phyloP scores from a whole-genome alignment of 1,140 invertebrate species.

The Ephestia elutella region DNA sequence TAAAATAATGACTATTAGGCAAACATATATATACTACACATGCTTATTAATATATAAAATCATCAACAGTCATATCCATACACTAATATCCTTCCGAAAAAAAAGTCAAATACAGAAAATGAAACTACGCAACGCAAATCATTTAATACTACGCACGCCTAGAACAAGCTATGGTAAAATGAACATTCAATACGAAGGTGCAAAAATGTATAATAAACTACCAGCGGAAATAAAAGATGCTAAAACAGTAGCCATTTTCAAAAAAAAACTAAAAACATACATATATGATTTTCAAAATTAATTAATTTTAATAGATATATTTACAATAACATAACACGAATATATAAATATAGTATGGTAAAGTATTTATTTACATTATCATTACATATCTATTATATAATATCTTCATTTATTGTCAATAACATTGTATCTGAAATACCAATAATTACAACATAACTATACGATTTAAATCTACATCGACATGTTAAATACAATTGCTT shows the following conservation, averaged over 20 bases:
- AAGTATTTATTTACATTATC: too few relatives aligned
- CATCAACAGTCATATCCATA: background rate
- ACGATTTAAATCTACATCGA: too few relatives aligned
- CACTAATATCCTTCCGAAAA: background rate
- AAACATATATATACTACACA: constrained; percentile 14
- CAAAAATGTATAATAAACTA: constrained; percentile 6
- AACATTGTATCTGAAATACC: too few relatives aligned
- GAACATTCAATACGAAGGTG: constrained; percentile 13
- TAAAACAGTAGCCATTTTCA: background rate
- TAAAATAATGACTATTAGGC: constrained; percentile 14
- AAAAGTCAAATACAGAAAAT: constrained; percentile 1
- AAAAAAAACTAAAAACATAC: background rate
- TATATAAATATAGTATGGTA: too few relatives aligned
- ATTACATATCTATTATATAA: too few relatives aligned
- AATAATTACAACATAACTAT: too few relatives aligned
- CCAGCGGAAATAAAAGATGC: constrained; percentile 4
- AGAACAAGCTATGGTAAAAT: constrained; percentile 16
- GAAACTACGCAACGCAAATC: background rate
- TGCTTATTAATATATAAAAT: constrained; percentile 17
- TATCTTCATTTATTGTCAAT: too few relatives aligned
- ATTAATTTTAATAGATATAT: too few relatives aligned
- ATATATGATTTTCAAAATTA: background rate
- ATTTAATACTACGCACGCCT: constrained; percentile 5
- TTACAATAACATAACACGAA: too few relatives aligned
- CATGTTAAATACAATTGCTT: too few relatives aligned